Base-by-base conservation (phyloP, 2,888 invertebrate genomes). In the Netelia melanura region DNA sequence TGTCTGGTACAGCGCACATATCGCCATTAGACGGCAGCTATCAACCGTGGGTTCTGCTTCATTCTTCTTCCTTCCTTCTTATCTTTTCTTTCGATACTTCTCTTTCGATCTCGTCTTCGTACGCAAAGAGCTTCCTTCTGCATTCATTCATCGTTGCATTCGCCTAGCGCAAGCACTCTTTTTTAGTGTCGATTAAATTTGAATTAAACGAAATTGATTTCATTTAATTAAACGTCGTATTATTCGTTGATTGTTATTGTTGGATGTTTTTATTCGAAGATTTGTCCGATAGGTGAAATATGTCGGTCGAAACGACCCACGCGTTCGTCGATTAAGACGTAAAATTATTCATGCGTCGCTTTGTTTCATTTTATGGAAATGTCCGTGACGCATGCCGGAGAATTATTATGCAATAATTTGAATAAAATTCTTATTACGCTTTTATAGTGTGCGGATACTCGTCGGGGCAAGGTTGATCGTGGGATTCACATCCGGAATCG, bases 91-190 rank as follows among this genome's bases (percentile, higher is more conserved):
- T 38, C 43, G 11, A 3, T 62, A 56, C 44, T 62, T 70, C 83
- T 74, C 86, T 84, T 80, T 88, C 85, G 84, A 81, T 87, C 80
- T 72, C 84, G 86, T 87, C 86, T 87, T 89, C 88, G 87, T 88
- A 86, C 86, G 87, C 87, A 86, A 14, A 11, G 21, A 23, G 71
- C 71, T 84, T 84, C 74, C 58, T 71, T 65, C 68, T 79, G 81
- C 43, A 58, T 61, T 44, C 44, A 54, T 84, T 72, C 77, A 48
- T 71, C 71, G 52, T 61, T 65, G 48, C 56, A 77, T 77, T 75
- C 58, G 61, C 17, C 79, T 54, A n/a, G 48, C 11, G 43, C 67
- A 52, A 52, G 17, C 38, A 62, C 52, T 85, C 65, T 54, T 25
- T 25, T 71, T 56, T 21, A 5, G 30, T 48, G 48, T 44, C 58